phyloP scores from a whole-genome alignment of 2,888 invertebrate genomes.

The Furcula furcula region DNA sequence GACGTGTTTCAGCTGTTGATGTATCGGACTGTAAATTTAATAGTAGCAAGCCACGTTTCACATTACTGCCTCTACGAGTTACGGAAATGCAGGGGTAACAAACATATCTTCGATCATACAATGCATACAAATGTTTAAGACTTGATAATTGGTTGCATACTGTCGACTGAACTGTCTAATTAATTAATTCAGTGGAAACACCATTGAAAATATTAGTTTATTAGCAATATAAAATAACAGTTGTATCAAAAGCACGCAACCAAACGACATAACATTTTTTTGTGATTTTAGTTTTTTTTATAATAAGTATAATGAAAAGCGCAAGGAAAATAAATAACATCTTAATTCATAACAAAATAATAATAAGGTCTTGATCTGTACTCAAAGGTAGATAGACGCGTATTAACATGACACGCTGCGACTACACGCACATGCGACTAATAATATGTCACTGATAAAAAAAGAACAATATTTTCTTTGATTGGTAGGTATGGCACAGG shows the following conservation, averaged over 20 bases:
- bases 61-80: slow-evolving; percentile 1
- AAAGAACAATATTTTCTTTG: slow-evolving; percentile 25
- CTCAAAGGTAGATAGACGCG: slow-evolving; percentile 35
- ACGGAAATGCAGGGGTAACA: slow-evolving; percentile 21
- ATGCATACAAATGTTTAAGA: slow-evolving; percentile 39
- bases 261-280: slow-evolving; percentile 19
- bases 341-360: slow-evolving; percentile 26
- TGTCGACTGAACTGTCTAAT: slow-evolving; percentile 33
- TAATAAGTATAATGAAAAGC: slow-evolving; percentile 28
- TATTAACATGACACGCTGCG: slow-evolving; percentile 26
- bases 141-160: slow-evolving; percentile 42
- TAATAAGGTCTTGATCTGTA: slow-evolving; percentile 31
- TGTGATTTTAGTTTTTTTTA: slow-evolving; percentile 17
- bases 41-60: too few relatives aligned
- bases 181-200: slow-evolving; percentile 1
- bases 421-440: slow-evolving; percentile 23
- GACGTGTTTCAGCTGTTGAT: too few relatives aligned
- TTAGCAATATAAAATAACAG: slow-evolving; percentile 17
- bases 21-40: too few relatives aligned
- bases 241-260: slow-evolving; percentile 35
- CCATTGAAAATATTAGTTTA: slow-evolving; percentile 7
- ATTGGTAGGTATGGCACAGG: slow-evolving; percentile 60
- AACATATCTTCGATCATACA: slow-evolving; percentile 27
- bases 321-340: slow-evolving; percentile 28
- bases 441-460: slow-evolving; percentile 24